Evolutionary conservation across 2,113 vertebrate genomes (phyloP), one percentile per base, ranked within the genome.

Genomic region (Dromas ardeola): DNA sequence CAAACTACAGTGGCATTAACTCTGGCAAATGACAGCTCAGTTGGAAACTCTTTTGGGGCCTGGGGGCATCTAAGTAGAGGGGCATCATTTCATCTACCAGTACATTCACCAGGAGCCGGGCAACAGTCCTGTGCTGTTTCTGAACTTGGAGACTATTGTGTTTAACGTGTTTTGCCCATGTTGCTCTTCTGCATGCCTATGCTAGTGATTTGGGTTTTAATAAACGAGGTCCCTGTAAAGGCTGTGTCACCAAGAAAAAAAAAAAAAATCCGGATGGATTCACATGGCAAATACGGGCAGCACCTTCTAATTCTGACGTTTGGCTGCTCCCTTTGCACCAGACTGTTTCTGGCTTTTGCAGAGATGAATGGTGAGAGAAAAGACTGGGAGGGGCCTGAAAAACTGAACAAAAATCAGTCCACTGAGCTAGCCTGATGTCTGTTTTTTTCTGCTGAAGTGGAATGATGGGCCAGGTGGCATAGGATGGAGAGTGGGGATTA

Each of bases 181-280:
- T 55, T 83, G 29, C 11, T 86, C 23, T 78, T 82, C 29, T 69
- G 20, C 34, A 10, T 5, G 17, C 23, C 14, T 10, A 3, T 78
- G 22, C 55, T 63, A 59, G 7, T 52, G 42, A 11, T 69, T 45
- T 59, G 38, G 25, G 15, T 53, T 90, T 93, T 78, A 73, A 50
- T 62, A 58, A 80, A 38, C 0, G 0, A 12, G 10, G 10, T 38
- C 21, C n/a, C 23, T 49, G 5, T 38, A 73, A 86, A 83, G 20
- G 12, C 50, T 92, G 40, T 50, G 20, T 85, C n/a, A 56, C 52
- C 1, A 19, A 93, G 43, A 61, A 87, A 72, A 53, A 42, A 3
- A 13, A 66, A 47, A 82, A 52, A 62, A 49, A 23, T 3, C 2
- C 13, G 7, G 25, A 2, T 40, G 30, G 8, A 73, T 40, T 66